A percentile compares a stretch with the other conserved stretches of the same genome.
Conservation (phyloP, 2,797 vertebrate species). For the Prunella strophiata region DNA sequence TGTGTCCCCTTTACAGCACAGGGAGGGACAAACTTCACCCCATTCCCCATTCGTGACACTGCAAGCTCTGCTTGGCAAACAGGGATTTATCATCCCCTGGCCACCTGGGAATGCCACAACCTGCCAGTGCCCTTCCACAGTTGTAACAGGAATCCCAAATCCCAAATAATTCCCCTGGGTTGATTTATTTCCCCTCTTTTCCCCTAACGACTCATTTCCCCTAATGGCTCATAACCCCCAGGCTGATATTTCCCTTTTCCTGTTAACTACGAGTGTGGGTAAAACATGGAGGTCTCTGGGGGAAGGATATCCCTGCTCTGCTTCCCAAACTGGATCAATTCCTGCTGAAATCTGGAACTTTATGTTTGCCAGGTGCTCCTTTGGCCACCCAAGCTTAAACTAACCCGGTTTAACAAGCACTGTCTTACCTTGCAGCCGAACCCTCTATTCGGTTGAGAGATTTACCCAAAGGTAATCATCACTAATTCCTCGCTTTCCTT, state of each 20-base stretch:
- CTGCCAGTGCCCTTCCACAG: neutral
- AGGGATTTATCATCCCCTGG: neutral
- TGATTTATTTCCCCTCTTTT: neutral
- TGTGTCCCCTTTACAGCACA: fast-evolving
- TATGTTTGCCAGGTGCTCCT: slow-evolving; percentile 23
- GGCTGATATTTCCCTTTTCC: neutral
- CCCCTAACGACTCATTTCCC: slow-evolving; percentile 7
- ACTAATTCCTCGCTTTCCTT: slow-evolving; percentile 53
- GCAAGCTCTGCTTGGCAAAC: fast-evolving
- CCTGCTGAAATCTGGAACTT: neutral
- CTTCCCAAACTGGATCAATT: neutral
- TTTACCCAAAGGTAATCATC: slow-evolving; percentile 81
- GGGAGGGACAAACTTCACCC: neutral
- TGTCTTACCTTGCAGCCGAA: slow-evolving; percentile 88
- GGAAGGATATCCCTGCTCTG: neutral
- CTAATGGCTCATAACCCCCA: slow-evolving; percentile 15
- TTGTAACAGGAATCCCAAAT: neutral
- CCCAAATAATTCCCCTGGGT: neutral
- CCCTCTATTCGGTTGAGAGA: slow-evolving; percentile 84
- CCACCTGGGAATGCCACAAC: neutral
- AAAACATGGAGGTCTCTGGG: neutral
- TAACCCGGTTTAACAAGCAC: slow-evolving; percentile 83
- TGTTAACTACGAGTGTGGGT: fast-evolving
- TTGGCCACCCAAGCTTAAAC: slow-evolving; percentile 51
- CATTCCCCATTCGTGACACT: fast-evolving